Base-by-base conservation (phyloP, 2,797 vertebrate genomes). In the Bradypodion pumilum region DNA sequence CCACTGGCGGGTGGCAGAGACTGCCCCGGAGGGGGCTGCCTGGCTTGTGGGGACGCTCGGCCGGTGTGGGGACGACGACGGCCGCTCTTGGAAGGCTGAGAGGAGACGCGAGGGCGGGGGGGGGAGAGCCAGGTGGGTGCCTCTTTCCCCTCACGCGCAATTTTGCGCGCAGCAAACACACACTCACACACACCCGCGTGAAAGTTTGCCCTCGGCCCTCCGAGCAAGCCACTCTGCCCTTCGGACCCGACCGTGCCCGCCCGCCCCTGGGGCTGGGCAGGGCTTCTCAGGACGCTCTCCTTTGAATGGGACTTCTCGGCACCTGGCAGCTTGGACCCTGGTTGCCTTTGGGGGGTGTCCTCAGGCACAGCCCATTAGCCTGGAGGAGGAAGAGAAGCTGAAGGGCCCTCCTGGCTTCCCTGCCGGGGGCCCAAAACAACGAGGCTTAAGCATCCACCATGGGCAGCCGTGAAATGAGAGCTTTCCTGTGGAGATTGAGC, bases 401-500 rank as follows among this genome's bases (percentile, higher is more conserved):
- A 74, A 16, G 70, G 76, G 52, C 59, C 52, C 65, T 77, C 12
- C 84, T 84, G n/a, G n/a, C n/a, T n/a, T n/a, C 83, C 69, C 78
- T 37, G 65, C 40, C 44, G 15, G 81, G 29, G 40, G 65, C n/a
- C 27, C 65, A 63, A 44, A 63, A 37, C 29, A 5, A 72, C 81
- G 84, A 85, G 78, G 25, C 62, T 35, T 0, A 10, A 49, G 29
- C 77, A 7, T 8, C 83, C 87, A 87, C 90, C 93, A 95, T 96
- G 95, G 92, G 92, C 90, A 81, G 88, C 86, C 85, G 86, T 66
- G 92, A 93, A 90, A 89, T 86, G 88, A 86, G 89, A 78, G 89
- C 85, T 85, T 88, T 93, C 89, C 91, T 96, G 84, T 92, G 89
- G 92, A 94, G 88, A 82, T 90, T 95, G 83, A 93, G 94, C 79